Base-by-base conservation (phyloP, 2,113 vertebrate genomes). In the Neomonachus schauinslandi region DNA sequence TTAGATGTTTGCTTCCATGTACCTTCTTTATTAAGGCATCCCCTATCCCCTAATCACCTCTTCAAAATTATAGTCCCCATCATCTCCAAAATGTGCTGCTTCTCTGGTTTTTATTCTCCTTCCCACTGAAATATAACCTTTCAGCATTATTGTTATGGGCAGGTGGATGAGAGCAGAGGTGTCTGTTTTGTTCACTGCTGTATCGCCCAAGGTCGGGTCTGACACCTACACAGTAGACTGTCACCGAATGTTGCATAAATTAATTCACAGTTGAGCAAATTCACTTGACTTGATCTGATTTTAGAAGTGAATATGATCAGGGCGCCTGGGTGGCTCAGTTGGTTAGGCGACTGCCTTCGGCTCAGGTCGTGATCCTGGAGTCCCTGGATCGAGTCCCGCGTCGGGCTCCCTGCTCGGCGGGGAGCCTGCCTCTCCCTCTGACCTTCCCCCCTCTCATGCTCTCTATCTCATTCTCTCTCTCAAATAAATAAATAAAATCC, bases 101-200 rank as follows among this genome's bases (percentile, higher is more conserved):
- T n/a, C 13, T 46, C 28, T 39, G 2, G 15, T 61, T 65, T 28
- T 33, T 13, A 21, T 63, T 42, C 57, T 36, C 86, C 53, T 49
- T 18, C 72, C 55, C 39, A 36, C 21, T 24, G 33, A 94, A 61
- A 26, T 8, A 26, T 2, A 16, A 14, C 21, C 36, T 55, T n/a
- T 7, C 18, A 3, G 63, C 5, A 0, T 36, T 7, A 0, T 8
- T 59, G 14, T 84, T n/a, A 18, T 4, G 10, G 11, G 24, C 51
- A 18, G 2, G 0, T 11, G 53, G 79, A 31, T 0, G 24, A 93
- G 67, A 55, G 16, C 51, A 12, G 36, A 61, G 21, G 10, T 61
- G 46, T 26, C 33, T 63, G 28, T n/a, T 46, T 21, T 31, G 8
- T 69, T 55, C 77, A 19, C 19, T n/a, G 16, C 2, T 24, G 1